Conservation (phyloP, 2,113 vertebrate species). For the Buteo buteo region DNA sequence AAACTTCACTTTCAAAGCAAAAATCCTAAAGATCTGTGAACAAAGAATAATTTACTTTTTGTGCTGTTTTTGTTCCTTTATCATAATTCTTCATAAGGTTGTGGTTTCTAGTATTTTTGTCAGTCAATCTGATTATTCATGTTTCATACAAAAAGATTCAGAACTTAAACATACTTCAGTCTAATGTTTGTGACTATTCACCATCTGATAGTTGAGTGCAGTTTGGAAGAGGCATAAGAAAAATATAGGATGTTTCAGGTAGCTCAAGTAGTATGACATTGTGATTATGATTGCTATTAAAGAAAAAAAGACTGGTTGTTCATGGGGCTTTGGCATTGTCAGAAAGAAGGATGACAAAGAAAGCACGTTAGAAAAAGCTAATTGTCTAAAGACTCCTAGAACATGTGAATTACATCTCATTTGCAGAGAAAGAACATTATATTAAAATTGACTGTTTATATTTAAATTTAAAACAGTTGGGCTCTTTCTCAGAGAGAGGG, state of each 20-base stretch:
- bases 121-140: neutral
- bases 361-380: neutral
- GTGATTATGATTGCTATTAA: neutral
- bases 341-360: neutral
- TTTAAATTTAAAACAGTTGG: neutral
- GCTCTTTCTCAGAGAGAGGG: neutral
- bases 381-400: neutral
- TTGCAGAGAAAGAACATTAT: neutral
- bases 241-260: neutral
- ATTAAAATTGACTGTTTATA: neutral
- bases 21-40: neutral
- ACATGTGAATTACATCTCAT: neutral
- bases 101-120: neutral
- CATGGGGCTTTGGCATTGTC: neutral
- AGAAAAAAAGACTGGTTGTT: neutral
- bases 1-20: constrained; percentile 17
- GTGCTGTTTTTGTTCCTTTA: neutral
- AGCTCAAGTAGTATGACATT: neutral
- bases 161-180: neutral
- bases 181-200: neutral
- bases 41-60: neutral
- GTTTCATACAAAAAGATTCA: neutral
- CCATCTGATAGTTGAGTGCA: neutral
- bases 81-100: neutral
- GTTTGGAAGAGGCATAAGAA: neutral